Evolutionary conservation across 2,113 vertebrate genomes (phyloP).

Genomic region (Amia ocellicauda): DNA sequence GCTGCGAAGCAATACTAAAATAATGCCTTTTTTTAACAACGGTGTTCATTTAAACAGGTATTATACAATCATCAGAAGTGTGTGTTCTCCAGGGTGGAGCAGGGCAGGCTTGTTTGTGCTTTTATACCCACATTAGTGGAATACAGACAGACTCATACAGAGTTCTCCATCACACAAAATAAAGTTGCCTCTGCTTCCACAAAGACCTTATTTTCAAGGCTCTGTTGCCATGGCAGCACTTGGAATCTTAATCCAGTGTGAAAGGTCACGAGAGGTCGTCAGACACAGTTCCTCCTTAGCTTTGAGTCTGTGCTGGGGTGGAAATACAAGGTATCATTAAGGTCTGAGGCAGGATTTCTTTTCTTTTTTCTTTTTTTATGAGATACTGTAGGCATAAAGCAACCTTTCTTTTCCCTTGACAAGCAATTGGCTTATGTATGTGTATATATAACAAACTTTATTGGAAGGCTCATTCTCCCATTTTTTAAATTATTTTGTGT

Average conservation of each 20-base stretch:
- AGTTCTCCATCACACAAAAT: constrained; percentile 34
- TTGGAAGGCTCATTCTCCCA: too few relatives aligned
- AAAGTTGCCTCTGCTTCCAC: constrained; percentile 58
- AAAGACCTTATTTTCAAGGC: constrained; percentile 66
- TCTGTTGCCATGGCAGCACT: constrained; percentile 58
- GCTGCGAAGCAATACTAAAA: too few relatives aligned
- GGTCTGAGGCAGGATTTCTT: background rate
- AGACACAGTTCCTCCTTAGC: constrained; percentile 59
- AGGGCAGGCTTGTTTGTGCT: too few relatives aligned
- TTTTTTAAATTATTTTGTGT: too few relatives aligned
- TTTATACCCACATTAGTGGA: too few relatives aligned
- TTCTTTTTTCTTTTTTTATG: background rate
- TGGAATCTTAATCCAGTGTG: constrained; percentile 68
- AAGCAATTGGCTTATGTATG: background rate
- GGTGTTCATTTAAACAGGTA: too few relatives aligned
- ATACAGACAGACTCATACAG: constrained; percentile 12
- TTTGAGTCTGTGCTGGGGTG: background rate
- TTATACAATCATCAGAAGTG: too few relatives aligned
- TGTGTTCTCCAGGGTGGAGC: too few relatives aligned
- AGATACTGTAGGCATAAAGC: background rate
- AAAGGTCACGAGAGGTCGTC: constrained; percentile 64
- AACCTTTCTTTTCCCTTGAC: constrained; percentile 10
- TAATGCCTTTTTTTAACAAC: too few relatives aligned
- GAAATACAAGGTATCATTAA: constrained; percentile 26
- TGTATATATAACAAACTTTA: too few relatives aligned